phyloP scores from a whole-genome alignment of 2,888 invertebrate genomes.

The Crioceris asparagi region DNA sequence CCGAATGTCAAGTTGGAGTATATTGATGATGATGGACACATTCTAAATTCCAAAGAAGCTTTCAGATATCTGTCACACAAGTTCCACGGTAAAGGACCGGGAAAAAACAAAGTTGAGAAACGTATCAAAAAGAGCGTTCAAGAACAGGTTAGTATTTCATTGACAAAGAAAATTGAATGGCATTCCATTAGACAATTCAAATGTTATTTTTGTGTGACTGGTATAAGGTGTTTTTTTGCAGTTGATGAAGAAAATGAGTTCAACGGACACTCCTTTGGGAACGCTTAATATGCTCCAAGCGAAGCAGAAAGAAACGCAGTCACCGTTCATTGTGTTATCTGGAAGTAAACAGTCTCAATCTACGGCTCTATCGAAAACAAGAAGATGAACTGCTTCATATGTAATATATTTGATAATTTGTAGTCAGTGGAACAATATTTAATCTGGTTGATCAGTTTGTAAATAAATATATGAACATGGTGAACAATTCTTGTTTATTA shows the following conservation, averaged over 20 bases:
- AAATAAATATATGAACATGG: too few relatives aligned
- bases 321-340: conserved; percentile 85
- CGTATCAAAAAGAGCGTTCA: conserved; percentile 89
- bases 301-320: conserved; percentile 90
- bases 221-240: conserved; percentile 33
- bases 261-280: conserved; percentile 93
- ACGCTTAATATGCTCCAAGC: conserved; percentile 90
- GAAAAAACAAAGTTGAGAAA: conserved; percentile 97
- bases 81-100: conserved; percentile 98
- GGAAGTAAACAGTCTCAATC: conserved; percentile 65
- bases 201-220: neutral
- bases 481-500: too few relatives aligned
- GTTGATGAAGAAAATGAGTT: conserved; percentile 96
- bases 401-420: too few relatives aligned
- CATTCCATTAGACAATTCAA: neutral
- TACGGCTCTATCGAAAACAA: conserved; percentile 33
- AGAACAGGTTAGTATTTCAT: conserved; percentile 55
- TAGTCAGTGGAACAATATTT: too few relatives aligned
- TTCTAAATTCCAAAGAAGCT: conserved; percentile 90
- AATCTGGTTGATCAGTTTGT: too few relatives aligned
- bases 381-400: conserved; percentile 20
- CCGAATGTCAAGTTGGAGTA: conserved; percentile 95
- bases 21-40: conserved; percentile 90
- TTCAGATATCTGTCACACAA: conserved; percentile 83
- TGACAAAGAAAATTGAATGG: too few relatives aligned